These are phyloP conservation scores for Parazoanthus darwini DNA, from an alignment of 92 coral and sea anemone genomes.

Conservation along the genomic window DNA sequence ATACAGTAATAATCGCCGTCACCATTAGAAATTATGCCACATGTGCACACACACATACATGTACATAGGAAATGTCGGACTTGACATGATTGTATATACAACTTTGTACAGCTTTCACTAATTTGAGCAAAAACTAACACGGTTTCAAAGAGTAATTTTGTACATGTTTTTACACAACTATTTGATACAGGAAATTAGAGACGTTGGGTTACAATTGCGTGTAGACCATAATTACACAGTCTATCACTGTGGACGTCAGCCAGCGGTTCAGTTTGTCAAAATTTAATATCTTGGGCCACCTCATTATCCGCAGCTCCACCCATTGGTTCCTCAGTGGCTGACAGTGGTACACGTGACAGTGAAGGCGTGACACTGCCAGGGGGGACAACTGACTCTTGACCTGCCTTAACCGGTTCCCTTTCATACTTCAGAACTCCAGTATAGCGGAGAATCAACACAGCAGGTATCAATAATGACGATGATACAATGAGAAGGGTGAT, in stretches of 20 bases:
- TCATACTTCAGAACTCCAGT: conserved; percentile 68
- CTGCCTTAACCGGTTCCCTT: conserved; percentile 52
- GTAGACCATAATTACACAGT: background rate
- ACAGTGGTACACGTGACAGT: conserved; percentile 79
- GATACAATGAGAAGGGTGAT: conserved; percentile 64
- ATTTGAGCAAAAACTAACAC: background rate
- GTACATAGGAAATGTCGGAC: background rate
- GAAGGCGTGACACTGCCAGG: conserved; percentile 85
- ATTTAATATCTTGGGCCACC: background rate
- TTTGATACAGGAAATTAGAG: background rate
- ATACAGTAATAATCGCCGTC: too few species aligned
- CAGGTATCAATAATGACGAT: conserved; percentile 69
- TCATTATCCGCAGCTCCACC: conserved; percentile 50
- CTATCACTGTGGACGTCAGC: background rate
- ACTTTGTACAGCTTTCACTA: background rate
- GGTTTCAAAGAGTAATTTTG: background rate
- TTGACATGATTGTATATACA: background rate
- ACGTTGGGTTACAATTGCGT: background rate
- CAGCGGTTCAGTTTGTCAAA: background rate
- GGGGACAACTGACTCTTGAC: conserved; percentile 55
- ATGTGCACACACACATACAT: background rate
- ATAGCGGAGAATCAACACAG: conserved; percentile 64
- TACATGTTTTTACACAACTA: background rate
- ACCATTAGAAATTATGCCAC: background rate
- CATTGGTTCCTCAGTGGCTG: conserved; percentile 77